These are phyloP conservation scores for Campylomormyrus tamandua DNA, from an alignment of 2,113 vertebrate species.

Conservation along the genomic window DNA sequence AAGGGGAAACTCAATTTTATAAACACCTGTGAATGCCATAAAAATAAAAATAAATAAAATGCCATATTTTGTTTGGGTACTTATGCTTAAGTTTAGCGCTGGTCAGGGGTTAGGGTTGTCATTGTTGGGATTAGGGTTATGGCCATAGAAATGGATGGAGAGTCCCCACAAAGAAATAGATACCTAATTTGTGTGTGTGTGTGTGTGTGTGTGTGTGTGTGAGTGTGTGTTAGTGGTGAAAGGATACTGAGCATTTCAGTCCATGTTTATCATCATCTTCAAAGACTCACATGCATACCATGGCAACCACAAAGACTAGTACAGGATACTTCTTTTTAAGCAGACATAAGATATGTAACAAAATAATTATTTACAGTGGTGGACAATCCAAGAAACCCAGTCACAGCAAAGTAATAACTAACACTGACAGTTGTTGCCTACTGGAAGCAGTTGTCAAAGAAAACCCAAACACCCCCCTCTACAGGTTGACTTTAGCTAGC, in stretches of 20 bases:
- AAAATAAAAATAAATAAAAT: no score
- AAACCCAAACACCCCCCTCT: background rate
- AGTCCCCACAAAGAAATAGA: background rate
- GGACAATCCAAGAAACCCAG: background rate
- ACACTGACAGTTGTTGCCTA: background rate
- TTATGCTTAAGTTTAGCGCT: no score
- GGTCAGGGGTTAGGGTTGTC: no score
- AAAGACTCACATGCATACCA: background rate
- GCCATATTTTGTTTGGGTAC: no score
- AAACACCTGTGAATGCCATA: no score
- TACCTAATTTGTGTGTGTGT: background rate
- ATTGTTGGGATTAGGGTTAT: no score
- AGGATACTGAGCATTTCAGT: background rate
- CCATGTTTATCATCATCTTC: background rate
- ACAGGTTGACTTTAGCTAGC: background rate
- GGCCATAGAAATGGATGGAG: no score
- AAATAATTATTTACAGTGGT: background rate
- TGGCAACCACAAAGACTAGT: background rate
- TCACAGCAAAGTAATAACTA: background rate
- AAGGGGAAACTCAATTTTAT: no score
- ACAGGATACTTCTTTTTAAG: background rate
- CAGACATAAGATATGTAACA: background rate
- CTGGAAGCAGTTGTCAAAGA: background rate
- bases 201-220: background rate
- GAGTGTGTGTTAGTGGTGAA: background rate